These are phyloP conservation scores for Suillia variegata DNA, from an alignment of 2,888 invertebrate species.

Conservation along the genomic window DNA sequence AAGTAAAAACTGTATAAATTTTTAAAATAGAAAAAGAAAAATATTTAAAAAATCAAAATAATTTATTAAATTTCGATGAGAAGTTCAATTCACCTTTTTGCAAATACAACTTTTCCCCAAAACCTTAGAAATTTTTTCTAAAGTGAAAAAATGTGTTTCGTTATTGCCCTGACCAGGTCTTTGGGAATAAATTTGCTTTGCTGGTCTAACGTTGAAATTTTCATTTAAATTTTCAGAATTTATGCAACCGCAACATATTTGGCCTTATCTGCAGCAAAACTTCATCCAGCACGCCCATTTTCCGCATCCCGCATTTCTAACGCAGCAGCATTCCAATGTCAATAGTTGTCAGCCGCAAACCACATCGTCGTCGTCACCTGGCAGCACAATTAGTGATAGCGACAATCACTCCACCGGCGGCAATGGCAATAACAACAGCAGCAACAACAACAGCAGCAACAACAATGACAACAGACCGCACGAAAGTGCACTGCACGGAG, in stretches of 20 bases:
- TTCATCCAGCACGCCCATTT: constrained; percentile 62
- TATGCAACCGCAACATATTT: constrained; percentile 63
- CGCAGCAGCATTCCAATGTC: constrained; percentile 53
- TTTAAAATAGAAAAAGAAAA: too few relatives aligned
- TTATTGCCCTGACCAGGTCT: too few relatives aligned
- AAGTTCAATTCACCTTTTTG: too few relatives aligned
- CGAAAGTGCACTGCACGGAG: constrained; percentile 35
- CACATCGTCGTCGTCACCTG: constrained; percentile 60
- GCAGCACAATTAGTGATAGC: constrained; percentile 62
- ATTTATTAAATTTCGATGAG: too few relatives aligned
- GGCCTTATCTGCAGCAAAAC: constrained; percentile 63
- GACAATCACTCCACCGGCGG: constrained; percentile 57
- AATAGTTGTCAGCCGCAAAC: constrained; percentile 63
- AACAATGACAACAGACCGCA: constrained; percentile 45
- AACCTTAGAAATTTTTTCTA: too few relatives aligned
- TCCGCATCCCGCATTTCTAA: constrained; percentile 61
- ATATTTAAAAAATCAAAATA: too few relatives aligned
- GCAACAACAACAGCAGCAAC: constrained; percentile 41
- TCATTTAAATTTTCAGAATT: constrained; percentile 59
- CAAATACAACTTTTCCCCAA: too few relatives aligned
- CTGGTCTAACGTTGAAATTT: too few relatives aligned
- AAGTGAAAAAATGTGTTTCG: too few relatives aligned
- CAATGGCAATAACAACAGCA: constrained; percentile 42
- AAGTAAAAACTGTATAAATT: too few relatives aligned
- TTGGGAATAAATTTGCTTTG: too few relatives aligned